These are phyloP conservation scores for Drosophila paranaensis DNA, from an alignment of 2,888 invertebrate genomes.

Conservation along the genomic window DNA sequence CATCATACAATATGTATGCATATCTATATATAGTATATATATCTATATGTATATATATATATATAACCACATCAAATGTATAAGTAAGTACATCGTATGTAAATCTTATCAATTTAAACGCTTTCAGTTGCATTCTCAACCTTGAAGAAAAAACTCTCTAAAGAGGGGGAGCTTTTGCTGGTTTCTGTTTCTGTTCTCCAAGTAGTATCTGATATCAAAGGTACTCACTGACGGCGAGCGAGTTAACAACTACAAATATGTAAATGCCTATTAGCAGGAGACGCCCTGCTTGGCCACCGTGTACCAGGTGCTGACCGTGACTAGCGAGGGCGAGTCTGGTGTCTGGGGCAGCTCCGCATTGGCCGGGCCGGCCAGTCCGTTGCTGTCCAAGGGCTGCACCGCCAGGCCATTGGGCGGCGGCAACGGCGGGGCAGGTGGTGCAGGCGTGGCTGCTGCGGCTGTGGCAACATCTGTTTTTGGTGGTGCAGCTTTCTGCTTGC, in stretches of 20 bases:
- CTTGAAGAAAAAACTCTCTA: background rate
- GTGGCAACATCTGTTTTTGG: conserved; percentile 7
- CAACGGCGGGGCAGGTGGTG: conserved; percentile 20
- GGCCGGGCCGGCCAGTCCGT: no score
- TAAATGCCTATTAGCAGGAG: conserved; percentile 81
- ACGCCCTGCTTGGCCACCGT: conserved; percentile 85
- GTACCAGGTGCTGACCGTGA: conserved; percentile 85
- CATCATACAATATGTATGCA: conserved; percentile 20
- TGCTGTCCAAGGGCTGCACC: background rate
- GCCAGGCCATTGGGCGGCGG: conserved; percentile 18
- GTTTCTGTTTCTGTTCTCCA: background rate
- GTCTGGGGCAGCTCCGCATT: conserved; percentile 60
- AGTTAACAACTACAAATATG: conserved; percentile 12
- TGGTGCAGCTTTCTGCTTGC: conserved; percentile 26
- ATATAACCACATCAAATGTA: conserved; percentile 19
- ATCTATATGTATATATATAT: conserved; percentile 8
- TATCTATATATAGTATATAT: conserved; percentile 8
- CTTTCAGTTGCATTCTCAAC: conserved; percentile 17
- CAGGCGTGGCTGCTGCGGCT: background rate
- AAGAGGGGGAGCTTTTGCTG: background rate
- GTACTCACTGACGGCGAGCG: conserved; percentile 45
- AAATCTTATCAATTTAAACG: conserved; percentile 45
- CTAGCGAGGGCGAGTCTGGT: conserved; percentile 84
- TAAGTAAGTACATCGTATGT: conserved; percentile 37
- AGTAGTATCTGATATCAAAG: conserved; percentile 18